Conservation (phyloP, 2,113 vertebrate genomes). For the Vireo altiloquus region DNA sequence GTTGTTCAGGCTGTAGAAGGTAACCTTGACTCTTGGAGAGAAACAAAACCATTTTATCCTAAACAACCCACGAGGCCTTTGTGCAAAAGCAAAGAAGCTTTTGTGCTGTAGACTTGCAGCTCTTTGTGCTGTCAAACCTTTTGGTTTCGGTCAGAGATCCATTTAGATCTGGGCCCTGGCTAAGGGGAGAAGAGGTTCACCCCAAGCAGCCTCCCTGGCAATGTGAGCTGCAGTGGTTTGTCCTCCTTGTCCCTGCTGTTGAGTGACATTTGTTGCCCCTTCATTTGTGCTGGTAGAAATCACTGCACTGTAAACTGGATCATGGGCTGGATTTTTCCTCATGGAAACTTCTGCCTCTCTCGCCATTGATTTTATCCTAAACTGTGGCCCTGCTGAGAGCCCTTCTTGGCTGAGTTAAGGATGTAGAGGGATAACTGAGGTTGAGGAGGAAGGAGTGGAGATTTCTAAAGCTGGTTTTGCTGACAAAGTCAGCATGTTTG, state of each 20-base stretch:
- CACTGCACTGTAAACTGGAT: background rate
- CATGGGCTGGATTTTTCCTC: background rate
- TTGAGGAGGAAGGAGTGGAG: background rate
- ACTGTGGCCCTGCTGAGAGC: background rate
- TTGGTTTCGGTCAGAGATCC: background rate
- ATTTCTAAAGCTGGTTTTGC: background rate
- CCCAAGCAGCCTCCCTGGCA: background rate
- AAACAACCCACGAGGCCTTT: background rate
- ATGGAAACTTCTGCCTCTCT: background rate
- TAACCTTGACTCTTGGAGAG: background rate
- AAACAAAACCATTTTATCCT: background rate
- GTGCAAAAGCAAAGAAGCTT: background rate
- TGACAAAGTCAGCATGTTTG: background rate
- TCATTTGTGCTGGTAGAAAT: background rate
- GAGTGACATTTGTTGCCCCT: background rate
- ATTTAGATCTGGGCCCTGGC: background rate
- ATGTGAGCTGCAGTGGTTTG: background rate
- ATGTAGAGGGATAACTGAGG: background rate
- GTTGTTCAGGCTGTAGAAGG: background rate
- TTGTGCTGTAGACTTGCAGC: background rate
- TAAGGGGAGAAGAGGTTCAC: background rate
- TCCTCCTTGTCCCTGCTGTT: background rate
- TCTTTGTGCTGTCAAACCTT: background rate
- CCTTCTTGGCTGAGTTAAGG: background rate
- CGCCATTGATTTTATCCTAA: background rate